phyloP scores from a whole-genome alignment of 2,113 vertebrate genomes.

The Nannobrachium achirus region DNA sequence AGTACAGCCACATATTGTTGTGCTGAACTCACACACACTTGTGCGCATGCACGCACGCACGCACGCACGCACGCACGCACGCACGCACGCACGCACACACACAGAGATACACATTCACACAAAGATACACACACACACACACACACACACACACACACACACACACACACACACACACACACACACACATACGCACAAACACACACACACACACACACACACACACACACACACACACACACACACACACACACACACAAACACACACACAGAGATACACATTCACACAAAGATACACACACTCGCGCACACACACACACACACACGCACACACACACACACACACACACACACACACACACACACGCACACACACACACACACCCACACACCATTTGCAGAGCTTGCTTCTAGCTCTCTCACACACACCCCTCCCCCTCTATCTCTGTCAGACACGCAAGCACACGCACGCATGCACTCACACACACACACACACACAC shows the following conservation, averaged over 20 bases:
- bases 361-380: conserved; percentile 26
- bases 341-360: conserved; percentile 42
- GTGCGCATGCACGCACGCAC: no score
- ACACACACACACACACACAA: no score
- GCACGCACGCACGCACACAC: conserved; percentile 38
- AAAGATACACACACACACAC: conserved; percentile 42
- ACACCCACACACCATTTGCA: conserved; percentile 61
- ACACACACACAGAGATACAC: neutral
- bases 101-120: conserved; percentile 23
- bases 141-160: neutral
- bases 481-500: conserved; percentile 11
- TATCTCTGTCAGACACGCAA: conserved; percentile 64
- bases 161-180: conserved; percentile 37
- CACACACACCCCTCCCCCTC: conserved; percentile 66
- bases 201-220: conserved; percentile 44
- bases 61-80: neutral
- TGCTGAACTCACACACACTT: conserved; percentile 46
- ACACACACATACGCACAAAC: conserved; percentile 25
- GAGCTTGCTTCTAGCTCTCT: conserved; percentile 54
- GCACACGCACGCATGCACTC: conserved; percentile 4
- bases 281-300: neutral
- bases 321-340: conserved; percentile 8
- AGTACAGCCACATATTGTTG: conserved; percentile 73
- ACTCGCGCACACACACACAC: neutral
- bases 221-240: conserved; percentile 42